Conservation (phyloP, 1,140 invertebrate genomes). For the Brachionus manjavacas region DNA sequence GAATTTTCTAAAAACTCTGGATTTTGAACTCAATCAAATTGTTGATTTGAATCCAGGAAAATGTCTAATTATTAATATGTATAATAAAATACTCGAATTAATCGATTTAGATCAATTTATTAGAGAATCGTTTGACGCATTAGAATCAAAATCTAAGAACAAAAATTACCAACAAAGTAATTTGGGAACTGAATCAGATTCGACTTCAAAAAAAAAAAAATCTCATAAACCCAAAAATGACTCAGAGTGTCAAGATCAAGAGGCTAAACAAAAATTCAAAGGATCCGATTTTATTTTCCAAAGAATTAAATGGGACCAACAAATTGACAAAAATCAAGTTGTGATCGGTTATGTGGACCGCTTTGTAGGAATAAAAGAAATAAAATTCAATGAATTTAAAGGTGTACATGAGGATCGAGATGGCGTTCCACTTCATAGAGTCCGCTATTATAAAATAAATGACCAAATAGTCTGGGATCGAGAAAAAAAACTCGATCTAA, state of each 20-base stretch:
- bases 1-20: neutral
- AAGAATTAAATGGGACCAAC: constrained; percentile 27
- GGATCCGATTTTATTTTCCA: constrained; percentile 39
- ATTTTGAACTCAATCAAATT: constrained; percentile 14
- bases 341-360: constrained; percentile 40
- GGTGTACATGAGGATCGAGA: constrained; percentile 22
- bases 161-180: neutral
- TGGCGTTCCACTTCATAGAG: constrained; percentile 13
- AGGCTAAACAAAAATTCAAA: constrained; percentile 24
- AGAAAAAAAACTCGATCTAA: constrained; percentile 20
- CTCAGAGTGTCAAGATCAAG: neutral
- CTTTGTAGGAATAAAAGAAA: constrained; percentile 37
- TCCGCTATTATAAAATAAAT: constrained; percentile 39
- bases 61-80: neutral
- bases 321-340: constrained; percentile 17
- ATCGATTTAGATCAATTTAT: neutral
- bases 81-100: neutral
- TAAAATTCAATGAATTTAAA: constrained; percentile 40
- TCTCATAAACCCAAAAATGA: neutral
- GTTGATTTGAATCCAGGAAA: neutral
- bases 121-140: neutral
- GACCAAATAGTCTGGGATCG: constrained; percentile 26
- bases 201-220: neutral
- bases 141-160: neutral
- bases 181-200: neutral